Evolutionary conservation across 2,888 invertebrate species (phyloP), one percentile per base, ranked within the genome.

Genomic region (Resseliella maxima): DNA sequence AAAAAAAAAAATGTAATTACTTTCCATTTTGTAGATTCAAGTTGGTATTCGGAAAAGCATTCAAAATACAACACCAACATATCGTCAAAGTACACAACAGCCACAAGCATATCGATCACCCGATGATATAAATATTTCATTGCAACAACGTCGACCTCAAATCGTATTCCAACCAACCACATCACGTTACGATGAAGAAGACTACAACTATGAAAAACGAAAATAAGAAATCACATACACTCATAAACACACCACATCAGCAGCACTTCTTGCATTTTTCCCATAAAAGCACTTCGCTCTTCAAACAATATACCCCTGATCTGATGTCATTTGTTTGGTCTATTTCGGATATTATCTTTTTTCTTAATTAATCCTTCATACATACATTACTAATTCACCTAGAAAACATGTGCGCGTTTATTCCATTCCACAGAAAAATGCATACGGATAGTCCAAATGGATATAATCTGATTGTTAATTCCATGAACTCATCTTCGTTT

Each of bases 101-200:
- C 91, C 91, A 45, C 90, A 92, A 45, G 93, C 93, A 88, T 97
- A 95, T 91, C 94, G 96, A 89, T 94, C 96, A 64, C 96, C 96
- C 3, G 96, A 97, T 90, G 96, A 96, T 90, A 96, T 96, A 86
- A 96, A 97, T 90, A 96, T 96, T 88, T 96, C 96, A 3, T 92
- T 97, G 86, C 95, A 94, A 87, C 96, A 96, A 90, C 93, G 96
- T 89, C 93, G 96, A 89, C 96, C 96, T 24, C 87, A 87, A 85
- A 90, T 91, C 87, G 92, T 92, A 64, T 89, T 91, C 85, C 89
- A 90, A 87, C 90, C 91, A 54, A 90, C 90, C 64, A 91, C 91
- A 88, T 90, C 90, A 86, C 90, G 90, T 86, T 91, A 91, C 88
- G 86, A 86, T 35, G 87, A 87, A 46, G 90, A 91, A 87, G 91